A percentile compares a stretch with the other conserved stretches of the same genome.
phyloP scores from a whole-genome alignment of 92 coral and sea anemone genomes.

The Galaxea fascicularis region DNA sequence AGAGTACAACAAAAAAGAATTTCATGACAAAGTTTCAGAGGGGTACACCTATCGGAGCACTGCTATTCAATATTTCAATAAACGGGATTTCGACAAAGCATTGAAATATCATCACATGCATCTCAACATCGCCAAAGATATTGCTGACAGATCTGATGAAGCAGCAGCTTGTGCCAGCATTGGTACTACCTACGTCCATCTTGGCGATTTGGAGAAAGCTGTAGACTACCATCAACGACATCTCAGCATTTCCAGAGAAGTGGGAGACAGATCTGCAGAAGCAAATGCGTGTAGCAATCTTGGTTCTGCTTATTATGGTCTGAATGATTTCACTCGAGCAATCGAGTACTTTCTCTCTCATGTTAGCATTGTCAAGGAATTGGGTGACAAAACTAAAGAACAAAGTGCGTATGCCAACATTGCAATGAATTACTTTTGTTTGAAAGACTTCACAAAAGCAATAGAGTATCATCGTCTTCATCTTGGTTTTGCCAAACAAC shows the following conservation, averaged over 20 bases:
- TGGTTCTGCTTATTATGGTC: neutral
- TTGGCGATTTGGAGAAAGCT: neutral
- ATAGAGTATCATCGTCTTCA: slow-evolving; percentile 6
- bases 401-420: slow-evolving; percentile 5
- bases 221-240: neutral
- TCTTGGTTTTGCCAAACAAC: slow-evolving; percentile 1
- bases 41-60: neutral
- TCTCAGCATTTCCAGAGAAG: slow-evolving; percentile 1
- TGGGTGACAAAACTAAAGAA: slow-evolving; percentile 8
- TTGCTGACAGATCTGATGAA: slow-evolving; percentile 14
- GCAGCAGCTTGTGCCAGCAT: neutral
- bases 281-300: slow-evolving; percentile 6
- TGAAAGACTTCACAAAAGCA: neutral
- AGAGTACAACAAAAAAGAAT: neutral
- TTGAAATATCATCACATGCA: neutral
- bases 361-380: neutral
- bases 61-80: neutral
- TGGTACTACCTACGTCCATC: neutral
- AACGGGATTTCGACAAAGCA: slow-evolving; percentile 7
- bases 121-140: slow-evolving; percentile 1
- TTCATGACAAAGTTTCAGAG: neutral
- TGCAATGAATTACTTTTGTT: neutral
- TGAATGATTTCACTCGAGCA: neutral
- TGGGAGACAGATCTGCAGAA: slow-evolving; percentile 17
- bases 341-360: neutral